phyloP scores from a whole-genome alignment of 2,888 invertebrate genomes.

The Agrilus cyanescens region DNA sequence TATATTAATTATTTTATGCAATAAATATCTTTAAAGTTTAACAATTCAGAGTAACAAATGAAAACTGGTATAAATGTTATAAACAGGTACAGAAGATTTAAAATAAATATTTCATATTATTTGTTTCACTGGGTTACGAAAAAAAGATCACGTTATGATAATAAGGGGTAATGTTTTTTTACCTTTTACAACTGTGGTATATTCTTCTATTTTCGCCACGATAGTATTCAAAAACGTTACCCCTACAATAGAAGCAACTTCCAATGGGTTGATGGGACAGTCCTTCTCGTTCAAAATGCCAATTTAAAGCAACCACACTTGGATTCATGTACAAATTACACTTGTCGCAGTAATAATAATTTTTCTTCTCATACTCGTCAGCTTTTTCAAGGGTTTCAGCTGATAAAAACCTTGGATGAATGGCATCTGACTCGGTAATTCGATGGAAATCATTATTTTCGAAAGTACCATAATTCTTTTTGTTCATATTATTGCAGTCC shows the following conservation, averaged over 20 bases:
- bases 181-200: conserved; percentile 26
- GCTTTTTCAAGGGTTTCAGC: conserved; percentile 21
- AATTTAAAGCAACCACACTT: conserved; percentile 22
- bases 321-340: conserved; percentile 29
- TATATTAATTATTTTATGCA: no score
- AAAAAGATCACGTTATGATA: no score
- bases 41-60: no score
- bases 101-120: no score
- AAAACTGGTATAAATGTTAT: no score
- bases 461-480: not conserved
- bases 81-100: no score
- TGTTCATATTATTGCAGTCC: not conserved
- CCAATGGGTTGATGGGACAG: conserved; percentile 23
- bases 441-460: no score
- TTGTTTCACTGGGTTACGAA: no score
- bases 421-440: conserved; percentile 27
- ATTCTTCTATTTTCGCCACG: conserved; percentile 20
- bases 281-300: conserved; percentile 27
- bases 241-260: conserved; percentile 30
- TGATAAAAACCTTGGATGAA: conserved; percentile 27
- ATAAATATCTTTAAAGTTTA: no score
- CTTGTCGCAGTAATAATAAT: conserved; percentile 27
- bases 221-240: conserved; percentile 27
- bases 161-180: no score
- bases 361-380: conserved; percentile 23